A percentile compares a stretch with the other conserved stretches of the same genome.
Conservation (phyloP, 1,140 invertebrate genomes). For the Neodiprion virginianus region DNA sequence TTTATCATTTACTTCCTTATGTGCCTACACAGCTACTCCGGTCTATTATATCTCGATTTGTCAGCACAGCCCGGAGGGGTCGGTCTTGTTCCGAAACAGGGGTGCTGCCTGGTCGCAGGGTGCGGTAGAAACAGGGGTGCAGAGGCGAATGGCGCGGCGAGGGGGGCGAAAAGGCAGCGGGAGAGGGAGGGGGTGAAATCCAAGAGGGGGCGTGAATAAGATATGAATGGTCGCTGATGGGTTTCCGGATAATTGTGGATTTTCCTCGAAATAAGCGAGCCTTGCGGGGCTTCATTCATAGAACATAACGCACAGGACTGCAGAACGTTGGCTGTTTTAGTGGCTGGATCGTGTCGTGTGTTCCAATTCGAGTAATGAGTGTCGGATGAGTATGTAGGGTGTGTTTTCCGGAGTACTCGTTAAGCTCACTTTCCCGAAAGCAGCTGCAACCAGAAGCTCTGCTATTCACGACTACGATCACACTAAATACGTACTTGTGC, state of each 20-base stretch:
- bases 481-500: no score
- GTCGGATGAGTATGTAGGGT: no score
- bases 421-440: no score
- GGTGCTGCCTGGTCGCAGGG: neutral
- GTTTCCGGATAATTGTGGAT: slow-evolving; percentile 7
- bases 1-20: slow-evolving; percentile 2
- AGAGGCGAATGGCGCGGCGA: slow-evolving; percentile 28
- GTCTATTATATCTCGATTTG: slow-evolving; percentile 10
- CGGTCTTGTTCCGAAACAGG: neutral
- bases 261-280: slow-evolving; percentile 7
- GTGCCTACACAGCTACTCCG: neutral
- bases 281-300: neutral
- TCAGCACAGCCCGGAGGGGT: neutral
- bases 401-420: no score
- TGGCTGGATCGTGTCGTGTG: neutral
- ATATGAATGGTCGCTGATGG: slow-evolving; percentile 7
- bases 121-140: neutral
- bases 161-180: neutral
- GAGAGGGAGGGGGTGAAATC: neutral
- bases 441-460: no score
- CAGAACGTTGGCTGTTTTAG: neutral
- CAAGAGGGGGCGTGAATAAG: neutral
- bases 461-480: no score
- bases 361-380: neutral
- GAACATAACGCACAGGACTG: no score